Base-by-base conservation (phyloP, 2,113 vertebrate genomes). In the Nicator chloris region DNA sequence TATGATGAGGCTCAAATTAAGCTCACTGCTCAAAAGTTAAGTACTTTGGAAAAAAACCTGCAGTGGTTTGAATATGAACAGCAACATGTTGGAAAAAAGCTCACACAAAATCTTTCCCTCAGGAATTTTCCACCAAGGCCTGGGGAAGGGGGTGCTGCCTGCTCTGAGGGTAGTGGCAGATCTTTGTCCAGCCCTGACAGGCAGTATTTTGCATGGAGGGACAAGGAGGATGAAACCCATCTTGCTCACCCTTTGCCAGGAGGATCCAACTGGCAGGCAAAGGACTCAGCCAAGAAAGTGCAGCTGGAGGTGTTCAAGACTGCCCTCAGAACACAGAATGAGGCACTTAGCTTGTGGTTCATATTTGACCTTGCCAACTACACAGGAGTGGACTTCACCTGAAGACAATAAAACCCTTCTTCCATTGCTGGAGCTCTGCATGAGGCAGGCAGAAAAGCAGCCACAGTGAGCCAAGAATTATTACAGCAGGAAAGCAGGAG, bases 131-230 rank as follows among this genome's bases (percentile, higher is more conserved):
- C 31, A 42, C 2, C 1, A 0, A 39, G 31, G 28, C 31, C 44
- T 69, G 22, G 16, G 26, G 40, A 88, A 81, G 11, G 17, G 19
- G 23, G 7, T 73, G 30, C 50, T 70, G 44, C 20, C 31, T 79
- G 75, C 40, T 82, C 22, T 42, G 28, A 53, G 4, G 42, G 33
- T 33, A 61, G 71, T 2, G 35, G 8, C 31, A 80, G 68, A 61
- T 64, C 28, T 78, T 73, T 80, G 40, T 23, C 51, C 50, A 65
- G 37, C 57, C 23, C 21, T 75, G 61, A 57, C 15, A 42, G 27
- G 51, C 39, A 69, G 30, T 10, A 23, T 26, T n/a, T 56, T 61
- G 45, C 75, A 63, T 0, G 0, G 13, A 68, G 40, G 13, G 4
- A 39, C 26, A 1, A 30, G 60, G 33, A 66, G 10, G 42, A 90